Percentiles rank a stretch among this genome's conserved stretches.
phyloP scores from a whole-genome alignment of 2,797 vertebrate species.

The Paedocypris micromegethes region DNA sequence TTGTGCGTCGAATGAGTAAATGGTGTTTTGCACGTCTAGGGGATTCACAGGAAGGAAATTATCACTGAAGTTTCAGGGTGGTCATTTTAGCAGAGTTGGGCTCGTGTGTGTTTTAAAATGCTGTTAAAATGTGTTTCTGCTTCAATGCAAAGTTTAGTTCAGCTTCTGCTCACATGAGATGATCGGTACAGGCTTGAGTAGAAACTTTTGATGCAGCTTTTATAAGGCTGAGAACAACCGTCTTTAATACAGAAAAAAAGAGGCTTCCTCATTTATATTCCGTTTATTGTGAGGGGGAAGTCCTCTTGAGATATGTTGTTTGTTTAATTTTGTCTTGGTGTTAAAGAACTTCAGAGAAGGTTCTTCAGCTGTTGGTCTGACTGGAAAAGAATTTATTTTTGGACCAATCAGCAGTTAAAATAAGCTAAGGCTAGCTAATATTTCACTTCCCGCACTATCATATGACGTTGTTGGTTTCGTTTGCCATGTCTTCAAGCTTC shows the following conservation, averaged over 20 bases:
- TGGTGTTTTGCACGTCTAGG: background rate
- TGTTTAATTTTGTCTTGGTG: conserved; percentile 45
- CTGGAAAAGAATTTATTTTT: conserved; percentile 58
- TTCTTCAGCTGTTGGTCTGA: conserved; percentile 57
- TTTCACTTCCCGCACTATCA: conserved; percentile 59
- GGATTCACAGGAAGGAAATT: conserved; percentile 20
- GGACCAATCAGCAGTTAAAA: conserved; percentile 62
- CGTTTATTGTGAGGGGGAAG: too few species aligned
- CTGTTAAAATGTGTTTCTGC: too few species aligned
- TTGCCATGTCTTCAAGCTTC: conserved; percentile 62
- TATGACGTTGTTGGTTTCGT: conserved; percentile 64
- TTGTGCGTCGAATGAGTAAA: conserved; percentile 2
- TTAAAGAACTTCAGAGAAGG: conserved; percentile 63
- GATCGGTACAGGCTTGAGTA: too few species aligned
- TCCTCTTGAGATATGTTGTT: too few species aligned
- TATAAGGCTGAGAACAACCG: too few species aligned
- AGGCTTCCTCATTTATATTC: too few species aligned
- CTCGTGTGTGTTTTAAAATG: background rate
- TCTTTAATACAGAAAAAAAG: too few species aligned
- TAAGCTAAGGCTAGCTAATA: conserved; percentile 59
- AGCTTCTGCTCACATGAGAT: too few species aligned
- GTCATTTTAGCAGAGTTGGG: background rate
- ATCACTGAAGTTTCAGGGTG: background rate
- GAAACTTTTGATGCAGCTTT: too few species aligned
- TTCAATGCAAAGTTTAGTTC: too few species aligned